phyloP scores from a whole-genome alignment of 2,113 vertebrate genomes.

The Leucoraja erinaceus region DNA sequence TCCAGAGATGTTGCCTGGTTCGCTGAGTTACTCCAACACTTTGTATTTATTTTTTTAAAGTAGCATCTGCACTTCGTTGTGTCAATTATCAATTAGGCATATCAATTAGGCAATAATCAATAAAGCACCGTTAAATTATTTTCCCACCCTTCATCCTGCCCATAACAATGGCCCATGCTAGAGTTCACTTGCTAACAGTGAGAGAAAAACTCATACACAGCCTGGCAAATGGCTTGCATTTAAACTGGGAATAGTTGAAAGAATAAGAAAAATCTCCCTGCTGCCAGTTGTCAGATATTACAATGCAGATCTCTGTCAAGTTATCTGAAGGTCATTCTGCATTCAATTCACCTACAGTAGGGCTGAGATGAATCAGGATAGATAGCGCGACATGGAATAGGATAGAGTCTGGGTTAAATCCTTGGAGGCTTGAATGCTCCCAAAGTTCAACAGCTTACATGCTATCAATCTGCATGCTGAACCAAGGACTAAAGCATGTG shows the following conservation, averaged over 20 bases:
- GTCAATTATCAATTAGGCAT: too few species aligned
- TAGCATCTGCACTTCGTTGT: too few species aligned
- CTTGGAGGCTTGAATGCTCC: neutral
- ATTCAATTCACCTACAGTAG: neutral
- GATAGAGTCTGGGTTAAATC: neutral
- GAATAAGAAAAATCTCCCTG: neutral
- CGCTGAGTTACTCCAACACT: too few species aligned
- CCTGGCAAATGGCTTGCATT: neutral
- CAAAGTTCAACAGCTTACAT: neutral
- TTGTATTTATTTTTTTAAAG: too few species aligned
- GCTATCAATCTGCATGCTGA: neutral
- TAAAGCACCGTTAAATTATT: neutral
- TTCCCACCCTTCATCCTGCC: neutral
- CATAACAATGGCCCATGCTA: neutral
- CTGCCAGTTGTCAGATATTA: neutral
- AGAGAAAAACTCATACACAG: neutral
- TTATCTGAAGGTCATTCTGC: neutral
- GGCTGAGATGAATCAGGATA: neutral
- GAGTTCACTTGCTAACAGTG: neutral
- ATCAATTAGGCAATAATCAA: too few species aligned
- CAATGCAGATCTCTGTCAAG: neutral
- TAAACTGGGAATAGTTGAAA: constrained; percentile 12
- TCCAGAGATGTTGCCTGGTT: too few species aligned
- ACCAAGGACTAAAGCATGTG: neutral
- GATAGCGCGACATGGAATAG: neutral